Base-by-base conservation (phyloP, 2,888 invertebrate genomes). In the Agrypnus murinus region DNA sequence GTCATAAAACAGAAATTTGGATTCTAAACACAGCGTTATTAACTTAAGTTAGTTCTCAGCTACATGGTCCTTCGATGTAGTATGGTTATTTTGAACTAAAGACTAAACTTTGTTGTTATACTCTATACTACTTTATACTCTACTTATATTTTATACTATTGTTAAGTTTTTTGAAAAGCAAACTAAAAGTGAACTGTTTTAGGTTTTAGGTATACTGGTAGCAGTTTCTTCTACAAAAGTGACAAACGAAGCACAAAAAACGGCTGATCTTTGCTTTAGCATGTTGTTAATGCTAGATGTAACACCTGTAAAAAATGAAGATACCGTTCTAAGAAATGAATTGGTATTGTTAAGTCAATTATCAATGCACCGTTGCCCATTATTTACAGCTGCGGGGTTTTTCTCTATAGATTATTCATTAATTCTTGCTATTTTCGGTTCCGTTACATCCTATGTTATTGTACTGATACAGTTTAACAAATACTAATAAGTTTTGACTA, bases 361-460 rank as follows among this genome's bases (percentile, higher is more conserved):
- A 64, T 69, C 74, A 12, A 60, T 46, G 9, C 69, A 69, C 14
- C 77, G 76, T 68, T 69, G 68, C 19, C 74, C 77, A 7, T 50
- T 45, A 8, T 75, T 80, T 48, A 71, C 76, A 15, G 80, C 80
- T 15, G 77, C 77, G 12, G 79, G 79, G 10, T 81, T 79, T 65
- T 80, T 80, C 45, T 64, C 71, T 2, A 71, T 81, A 1, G 74
- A 80, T 64, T 68, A 73, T 50, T 69, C 72, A 12, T 76, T 77
- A 68, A 19, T 79, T 14, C 79, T 79, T 19, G 76, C 77, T 7
- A 72, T 81, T 14, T 63, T 79, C 8, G 78, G 77, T 19, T 77
- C 77, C 34, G 67, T 79, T n/a, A 78, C 77, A 31, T 79, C 81
- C 0, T 79, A 80, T 64, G 71, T 80, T 57, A 78, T 81, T 67